phyloP scores from a whole-genome alignment of 2,797 vertebrate species.

The Acomys russatus region DNA sequence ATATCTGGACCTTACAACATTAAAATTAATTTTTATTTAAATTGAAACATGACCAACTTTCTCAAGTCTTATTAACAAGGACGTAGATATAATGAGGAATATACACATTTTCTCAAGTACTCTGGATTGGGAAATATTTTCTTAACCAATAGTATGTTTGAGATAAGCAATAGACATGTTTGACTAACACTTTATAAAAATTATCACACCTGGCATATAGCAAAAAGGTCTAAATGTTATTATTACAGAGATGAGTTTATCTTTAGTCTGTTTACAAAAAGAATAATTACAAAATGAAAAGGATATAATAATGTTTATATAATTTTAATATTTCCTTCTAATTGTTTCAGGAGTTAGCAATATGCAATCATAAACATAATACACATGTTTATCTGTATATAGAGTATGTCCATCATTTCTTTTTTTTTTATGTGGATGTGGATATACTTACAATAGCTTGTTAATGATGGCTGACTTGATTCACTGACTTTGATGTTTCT shows the following conservation, averaged over 20 bases:
- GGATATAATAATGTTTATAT: not conserved
- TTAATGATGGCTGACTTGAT: not conserved
- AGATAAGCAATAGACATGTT: not conserved
- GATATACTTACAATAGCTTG: not conserved
- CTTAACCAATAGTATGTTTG: not conserved
- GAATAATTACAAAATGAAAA: not conserved
- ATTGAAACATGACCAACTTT: constrained; percentile 4
- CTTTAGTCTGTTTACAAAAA: not conserved
- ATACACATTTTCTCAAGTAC: not conserved
- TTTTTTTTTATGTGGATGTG: not conserved
- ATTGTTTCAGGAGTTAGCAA: not conserved
- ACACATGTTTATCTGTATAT: not conserved
- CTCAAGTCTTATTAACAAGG: constrained; percentile 26
- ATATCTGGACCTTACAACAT: not conserved
- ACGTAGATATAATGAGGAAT: not conserved
- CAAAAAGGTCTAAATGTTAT: not conserved
- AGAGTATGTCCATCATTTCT: not conserved
- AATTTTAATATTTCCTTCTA: not conserved
- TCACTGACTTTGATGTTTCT: not conserved
- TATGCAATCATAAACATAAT: not conserved
- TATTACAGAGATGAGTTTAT: not conserved
- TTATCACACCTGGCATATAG: not conserved
- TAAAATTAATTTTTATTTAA: constrained; percentile 34
- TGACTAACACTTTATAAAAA: constrained; percentile 10
- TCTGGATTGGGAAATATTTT: not conserved